These are phyloP conservation scores for Ophioninae sp. DNA, from an alignment of 2,888 invertebrate species.

Conservation along the genomic window DNA sequence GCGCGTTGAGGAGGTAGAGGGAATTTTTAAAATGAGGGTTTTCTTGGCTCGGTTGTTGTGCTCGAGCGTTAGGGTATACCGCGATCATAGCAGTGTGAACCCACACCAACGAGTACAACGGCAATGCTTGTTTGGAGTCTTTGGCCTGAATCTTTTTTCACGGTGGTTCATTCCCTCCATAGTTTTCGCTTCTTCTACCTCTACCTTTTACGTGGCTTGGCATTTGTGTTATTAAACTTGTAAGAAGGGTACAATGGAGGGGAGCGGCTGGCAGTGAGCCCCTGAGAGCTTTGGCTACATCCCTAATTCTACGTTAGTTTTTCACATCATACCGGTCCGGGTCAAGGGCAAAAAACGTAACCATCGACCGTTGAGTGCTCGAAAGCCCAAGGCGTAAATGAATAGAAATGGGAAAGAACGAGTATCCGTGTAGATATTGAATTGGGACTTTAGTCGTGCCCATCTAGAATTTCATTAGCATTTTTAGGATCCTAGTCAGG, in stretches of 20 bases:
- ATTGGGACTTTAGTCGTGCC: too few relatives aligned
- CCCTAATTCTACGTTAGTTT: neutral
- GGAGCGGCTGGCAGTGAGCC: neutral
- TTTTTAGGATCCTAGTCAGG: too few relatives aligned
- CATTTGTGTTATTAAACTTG: conserved; percentile 41
- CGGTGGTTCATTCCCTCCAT: neutral
- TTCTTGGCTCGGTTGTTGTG: conserved; percentile 22
- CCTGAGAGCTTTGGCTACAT: conserved; percentile 4
- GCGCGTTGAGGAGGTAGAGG: conserved; percentile 15
- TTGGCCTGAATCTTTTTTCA: conserved; percentile 31
- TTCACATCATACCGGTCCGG: neutral
- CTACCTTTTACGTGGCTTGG: neutral
- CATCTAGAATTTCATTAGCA: too few relatives aligned
- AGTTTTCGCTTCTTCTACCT: neutral
- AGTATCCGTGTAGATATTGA: too few relatives aligned
- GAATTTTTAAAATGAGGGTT: conserved; percentile 50
- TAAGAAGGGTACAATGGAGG: conserved; percentile 7
- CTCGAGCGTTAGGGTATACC: conserved; percentile 35
- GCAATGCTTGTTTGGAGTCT: conserved; percentile 26
- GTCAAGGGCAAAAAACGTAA: neutral
- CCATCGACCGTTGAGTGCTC: neutral
- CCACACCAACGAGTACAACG: conserved; percentile 13
- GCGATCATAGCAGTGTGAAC: conserved; percentile 17
- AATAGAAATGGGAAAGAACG: neutral
- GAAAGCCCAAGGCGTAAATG: neutral